Conservation (phyloP, 2,888 invertebrate genomes). For the Gari tellinella region DNA sequence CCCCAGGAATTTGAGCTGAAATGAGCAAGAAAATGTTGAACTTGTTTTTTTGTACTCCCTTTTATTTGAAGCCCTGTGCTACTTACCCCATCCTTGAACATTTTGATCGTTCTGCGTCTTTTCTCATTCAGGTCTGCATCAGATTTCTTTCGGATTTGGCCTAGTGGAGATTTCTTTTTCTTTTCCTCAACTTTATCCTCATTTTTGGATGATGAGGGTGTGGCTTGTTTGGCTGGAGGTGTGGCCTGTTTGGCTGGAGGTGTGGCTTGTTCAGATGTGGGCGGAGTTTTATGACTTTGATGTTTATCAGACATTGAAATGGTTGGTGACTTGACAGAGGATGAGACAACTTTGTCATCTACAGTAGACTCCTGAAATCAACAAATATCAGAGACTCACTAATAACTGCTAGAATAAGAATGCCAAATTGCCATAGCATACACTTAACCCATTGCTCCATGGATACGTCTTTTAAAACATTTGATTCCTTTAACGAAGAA, state of each 20-base stretch:
- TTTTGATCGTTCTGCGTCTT: slow-evolving; percentile 41
- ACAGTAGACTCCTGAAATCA: slow-evolving; percentile 10
- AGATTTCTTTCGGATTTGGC: slow-evolving; percentile 7
- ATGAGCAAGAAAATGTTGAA: too few species aligned
- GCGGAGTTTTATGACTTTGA: neutral
- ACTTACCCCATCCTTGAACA: slow-evolving; percentile 48
- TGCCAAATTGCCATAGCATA: too few species aligned
- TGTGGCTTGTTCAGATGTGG: slow-evolving; percentile 14
- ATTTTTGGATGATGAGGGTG: too few species aligned
- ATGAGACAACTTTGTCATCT: slow-evolving; percentile 21
- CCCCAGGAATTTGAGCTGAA: too few species aligned
- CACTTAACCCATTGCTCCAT: neutral
- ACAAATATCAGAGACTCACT: neutral
- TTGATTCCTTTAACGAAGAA: too few species aligned
- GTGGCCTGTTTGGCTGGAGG: slow-evolving; percentile 10
- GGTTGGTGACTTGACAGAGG: slow-evolving; percentile 10
- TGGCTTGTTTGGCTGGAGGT: slow-evolving; percentile 7
- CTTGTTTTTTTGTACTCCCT: too few species aligned
- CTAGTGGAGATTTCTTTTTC: slow-evolving; percentile 7
- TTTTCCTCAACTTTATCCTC: neutral
- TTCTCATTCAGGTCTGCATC: slow-evolving; percentile 37
- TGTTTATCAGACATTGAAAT: slow-evolving; percentile 14
- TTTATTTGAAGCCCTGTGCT: too few species aligned
- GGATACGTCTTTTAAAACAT: too few species aligned
- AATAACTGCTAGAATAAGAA: too few species aligned